phyloP scores from a whole-genome alignment of 2,888 invertebrate species.

The Endotricha flammealis region DNA sequence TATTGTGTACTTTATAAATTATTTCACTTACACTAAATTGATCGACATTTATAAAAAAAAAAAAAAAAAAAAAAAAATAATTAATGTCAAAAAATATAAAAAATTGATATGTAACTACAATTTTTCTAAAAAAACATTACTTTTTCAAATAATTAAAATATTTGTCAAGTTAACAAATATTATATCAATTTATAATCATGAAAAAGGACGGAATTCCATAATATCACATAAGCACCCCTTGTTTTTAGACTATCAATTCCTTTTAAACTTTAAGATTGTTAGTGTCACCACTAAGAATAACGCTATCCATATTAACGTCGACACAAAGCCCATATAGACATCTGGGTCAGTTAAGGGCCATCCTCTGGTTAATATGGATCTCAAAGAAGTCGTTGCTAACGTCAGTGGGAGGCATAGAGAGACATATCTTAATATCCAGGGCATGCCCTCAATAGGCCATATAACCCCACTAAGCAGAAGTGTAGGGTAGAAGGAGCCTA shows the following conservation, averaged over 20 bases:
- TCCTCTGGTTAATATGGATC: constrained; percentile 92
- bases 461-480: constrained; percentile 94
- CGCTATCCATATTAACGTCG: constrained; percentile 91
- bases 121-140: too few species aligned
- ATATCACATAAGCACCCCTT: too few species aligned
- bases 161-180: too few species aligned
- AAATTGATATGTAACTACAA: too few species aligned
- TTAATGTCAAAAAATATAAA: too few species aligned
- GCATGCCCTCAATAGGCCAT: constrained; percentile 98
- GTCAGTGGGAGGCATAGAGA: constrained; percentile 92
- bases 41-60: too few species aligned
- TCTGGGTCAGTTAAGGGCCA: constrained; percentile 89
- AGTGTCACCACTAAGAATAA: constrained; percentile 89
- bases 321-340: constrained; percentile 92
- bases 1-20: too few species aligned
- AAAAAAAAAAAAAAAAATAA: too few species aligned
- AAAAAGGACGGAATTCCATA: too few species aligned
- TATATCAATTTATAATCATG: too few species aligned
- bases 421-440: constrained; percentile 87
- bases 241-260: constrained; percentile 77
- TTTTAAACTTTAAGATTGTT: constrained; percentile 88
- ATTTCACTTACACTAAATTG: too few species aligned
- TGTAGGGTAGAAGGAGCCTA: constrained; percentile 97
- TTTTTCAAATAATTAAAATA: too few species aligned
- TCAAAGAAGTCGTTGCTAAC: constrained; percentile 92